Base-by-base conservation (phyloP, 2,888 invertebrate genomes). In the Hyppa rectilinea region DNA sequence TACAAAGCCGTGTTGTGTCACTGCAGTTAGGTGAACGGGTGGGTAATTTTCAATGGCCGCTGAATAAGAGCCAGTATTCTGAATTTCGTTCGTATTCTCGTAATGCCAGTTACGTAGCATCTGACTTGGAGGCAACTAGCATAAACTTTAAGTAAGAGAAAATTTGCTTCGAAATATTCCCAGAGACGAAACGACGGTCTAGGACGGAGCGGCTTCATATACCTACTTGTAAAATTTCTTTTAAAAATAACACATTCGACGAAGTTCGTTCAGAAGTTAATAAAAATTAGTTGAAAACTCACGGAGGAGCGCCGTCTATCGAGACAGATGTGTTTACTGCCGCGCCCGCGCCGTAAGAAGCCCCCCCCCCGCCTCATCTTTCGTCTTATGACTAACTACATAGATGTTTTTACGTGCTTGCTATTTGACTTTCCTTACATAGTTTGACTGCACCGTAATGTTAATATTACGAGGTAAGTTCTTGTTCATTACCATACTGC, bases 101-200 rank as follows among this genome's bases (percentile, higher is more conserved):
- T 88, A 88, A 90, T 90, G 84, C 83, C 87, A 87, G 89, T 89
- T 89, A 88, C 86, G 87, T 86, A 88, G 90, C 90, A 90, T 90
- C 90, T 59, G 90, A 92, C 91, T 92, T 89, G 86, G 84, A 88
- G 86, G 90, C 90, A 93, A 93, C 93, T 92, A 91, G 91, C 91
- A 91, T 91, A 90, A 93, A 93, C 89, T 93, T 92, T 89, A 88
- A 90, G 89, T 83, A 86, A 89, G 87, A 90, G 90, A 88, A 92
- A 92, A 91, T 92, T 92, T 91, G 85, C 90, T 90, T 88, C 81
- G 84, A 90, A 93, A 92, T 93, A 92, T 93, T 93, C 88, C 87
- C 83, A 85, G 80, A 88, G 87, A 88, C 81, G 90, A 89, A 89
- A 91, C 89, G 85, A 89, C 82, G 87, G 86, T 89, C 87, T 83